Conservation (phyloP, 2,888 invertebrate species). For the Drosophila gaucha region DNA sequence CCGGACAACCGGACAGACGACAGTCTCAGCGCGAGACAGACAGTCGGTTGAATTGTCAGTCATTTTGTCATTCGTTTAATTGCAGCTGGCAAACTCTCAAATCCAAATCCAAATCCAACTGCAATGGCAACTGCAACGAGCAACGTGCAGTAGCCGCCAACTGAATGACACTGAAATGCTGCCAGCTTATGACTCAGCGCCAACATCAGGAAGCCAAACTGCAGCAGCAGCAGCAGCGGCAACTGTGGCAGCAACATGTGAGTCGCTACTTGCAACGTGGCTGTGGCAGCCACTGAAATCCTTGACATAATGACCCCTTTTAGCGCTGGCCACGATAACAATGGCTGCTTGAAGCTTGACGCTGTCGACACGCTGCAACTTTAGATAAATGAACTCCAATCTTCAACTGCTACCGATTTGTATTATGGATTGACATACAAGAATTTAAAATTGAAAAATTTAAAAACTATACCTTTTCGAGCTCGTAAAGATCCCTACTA, state of each 20-base stretch:
- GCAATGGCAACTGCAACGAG: slow-evolving; percentile 20
- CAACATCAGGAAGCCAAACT: slow-evolving; percentile 63
- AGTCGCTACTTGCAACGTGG: slow-evolving; percentile 2
- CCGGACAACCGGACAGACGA: slow-evolving; percentile 21
- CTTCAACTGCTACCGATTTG: too few species aligned
- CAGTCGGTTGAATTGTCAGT: slow-evolving; percentile 69
- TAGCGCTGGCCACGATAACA: slow-evolving; percentile 70
- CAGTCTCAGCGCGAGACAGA: slow-evolving; percentile 13
- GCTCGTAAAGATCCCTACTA: too few species aligned
- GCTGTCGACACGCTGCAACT: slow-evolving; percentile 14
- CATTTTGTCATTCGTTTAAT: slow-evolving; percentile 77
- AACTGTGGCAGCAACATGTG: slow-evolving; percentile 1
- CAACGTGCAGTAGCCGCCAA: slow-evolving; percentile 34
- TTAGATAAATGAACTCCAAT: slow-evolving; percentile 6
- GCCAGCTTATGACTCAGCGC: slow-evolving; percentile 53
- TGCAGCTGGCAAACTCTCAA: slow-evolving; percentile 65
- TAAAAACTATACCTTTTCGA: background rate
- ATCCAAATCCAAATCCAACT: slow-evolving; percentile 12
- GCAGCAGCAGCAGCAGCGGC: slow-evolving; percentile 36
- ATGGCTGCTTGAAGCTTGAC: slow-evolving; percentile 44
- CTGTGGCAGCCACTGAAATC: slow-evolving; percentile 62
- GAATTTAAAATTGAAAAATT: background rate
- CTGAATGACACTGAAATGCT: slow-evolving; percentile 43
- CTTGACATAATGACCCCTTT: slow-evolving; percentile 82
- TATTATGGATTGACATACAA: background rate